Evolutionary conservation across 2,888 invertebrate species (phyloP).

Genomic region (Rhyacophila evoluta): DNA sequence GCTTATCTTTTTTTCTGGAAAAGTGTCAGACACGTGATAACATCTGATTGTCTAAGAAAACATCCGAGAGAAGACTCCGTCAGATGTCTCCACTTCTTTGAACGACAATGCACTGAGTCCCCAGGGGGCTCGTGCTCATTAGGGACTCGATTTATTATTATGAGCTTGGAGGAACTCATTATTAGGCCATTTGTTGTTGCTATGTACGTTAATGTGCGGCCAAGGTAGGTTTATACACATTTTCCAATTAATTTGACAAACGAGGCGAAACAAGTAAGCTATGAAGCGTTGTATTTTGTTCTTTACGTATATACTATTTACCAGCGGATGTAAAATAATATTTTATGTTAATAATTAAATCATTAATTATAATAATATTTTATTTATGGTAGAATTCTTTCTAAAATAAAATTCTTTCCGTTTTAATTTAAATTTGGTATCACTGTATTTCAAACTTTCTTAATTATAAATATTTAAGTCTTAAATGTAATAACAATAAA

Average conservation of each 20-base stretch:
- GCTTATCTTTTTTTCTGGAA: neutral
- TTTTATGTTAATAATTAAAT: too few relatives aligned
- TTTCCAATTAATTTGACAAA: neutral
- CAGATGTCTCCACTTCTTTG: neutral
- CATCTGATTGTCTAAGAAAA: neutral
- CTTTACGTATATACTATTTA: too few relatives aligned
- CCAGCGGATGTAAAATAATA: too few relatives aligned
- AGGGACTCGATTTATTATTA: constrained; percentile 49
- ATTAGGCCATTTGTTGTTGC: constrained; percentile 46
- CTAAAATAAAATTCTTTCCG: too few relatives aligned
- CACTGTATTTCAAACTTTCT: too few relatives aligned
- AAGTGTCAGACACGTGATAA: neutral
- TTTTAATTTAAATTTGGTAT: too few relatives aligned
- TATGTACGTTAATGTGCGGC: constrained; percentile 28
- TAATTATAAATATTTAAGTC: too few relatives aligned
- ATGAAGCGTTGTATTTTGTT: neutral
- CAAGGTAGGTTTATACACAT: neutral
- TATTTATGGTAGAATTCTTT: too few relatives aligned
- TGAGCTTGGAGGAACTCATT: constrained; percentile 52
- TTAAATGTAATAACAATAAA: too few relatives aligned
- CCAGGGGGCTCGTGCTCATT: constrained; percentile 38
- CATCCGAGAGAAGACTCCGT: neutral
- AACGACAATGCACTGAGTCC: constrained; percentile 9
- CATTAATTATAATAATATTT: too few relatives aligned
- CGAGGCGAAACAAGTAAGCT: neutral